phyloP scores from a whole-genome alignment of 2,797 vertebrate species.

The Linurgus olivaceus region DNA sequence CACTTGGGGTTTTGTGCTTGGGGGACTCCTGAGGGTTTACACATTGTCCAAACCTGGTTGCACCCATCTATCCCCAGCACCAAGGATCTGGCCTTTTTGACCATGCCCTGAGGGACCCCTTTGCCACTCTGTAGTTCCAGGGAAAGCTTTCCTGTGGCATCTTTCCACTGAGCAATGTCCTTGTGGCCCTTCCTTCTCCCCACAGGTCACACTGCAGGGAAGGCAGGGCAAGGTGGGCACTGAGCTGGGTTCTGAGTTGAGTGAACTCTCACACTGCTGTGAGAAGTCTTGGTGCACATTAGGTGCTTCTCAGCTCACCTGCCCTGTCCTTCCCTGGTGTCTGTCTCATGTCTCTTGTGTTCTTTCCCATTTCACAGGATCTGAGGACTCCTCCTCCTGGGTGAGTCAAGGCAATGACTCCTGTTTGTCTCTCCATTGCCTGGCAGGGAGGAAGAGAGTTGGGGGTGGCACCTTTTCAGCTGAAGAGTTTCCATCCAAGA shows the following conservation, averaged over 20 bases:
- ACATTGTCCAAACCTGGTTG: accelerated
- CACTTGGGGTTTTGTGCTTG: background rate
- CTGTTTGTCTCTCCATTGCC: background rate
- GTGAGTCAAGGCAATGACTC: background rate
- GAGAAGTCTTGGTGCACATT: accelerated
- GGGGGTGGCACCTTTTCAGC: background rate
- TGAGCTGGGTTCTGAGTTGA: background rate
- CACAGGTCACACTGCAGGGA: background rate
- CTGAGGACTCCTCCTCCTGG: background rate
- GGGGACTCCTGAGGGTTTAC: background rate
- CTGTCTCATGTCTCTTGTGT: background rate
- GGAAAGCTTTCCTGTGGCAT: background rate
- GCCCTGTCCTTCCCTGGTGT: background rate
- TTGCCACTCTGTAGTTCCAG: background rate
- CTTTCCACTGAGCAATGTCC: background rate
- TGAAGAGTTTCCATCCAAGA: background rate
- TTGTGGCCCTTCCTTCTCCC: background rate
- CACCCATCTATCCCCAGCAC: background rate
- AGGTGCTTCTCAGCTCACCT: background rate
- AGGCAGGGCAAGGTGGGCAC: accelerated
- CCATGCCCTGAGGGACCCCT: background rate
- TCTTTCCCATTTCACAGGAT: background rate
- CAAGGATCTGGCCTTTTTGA: background rate
- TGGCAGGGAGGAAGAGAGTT: background rate
- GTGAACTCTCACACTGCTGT: background rate